Conservation (phyloP, 1,140 invertebrate genomes). For the Panagrolaimus sp. region DNA sequence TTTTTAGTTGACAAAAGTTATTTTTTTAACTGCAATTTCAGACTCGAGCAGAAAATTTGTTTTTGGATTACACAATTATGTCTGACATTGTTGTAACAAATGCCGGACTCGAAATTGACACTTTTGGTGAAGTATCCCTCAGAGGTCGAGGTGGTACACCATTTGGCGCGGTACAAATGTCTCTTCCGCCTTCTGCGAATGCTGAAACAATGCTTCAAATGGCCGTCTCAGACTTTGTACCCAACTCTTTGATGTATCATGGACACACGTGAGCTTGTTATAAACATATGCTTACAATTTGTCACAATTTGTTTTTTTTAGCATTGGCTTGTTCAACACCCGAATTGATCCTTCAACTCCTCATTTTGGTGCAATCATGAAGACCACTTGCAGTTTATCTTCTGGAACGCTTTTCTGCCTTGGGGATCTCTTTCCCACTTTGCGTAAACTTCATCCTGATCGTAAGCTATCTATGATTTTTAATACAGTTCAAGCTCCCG, state of each 20-base stretch:
- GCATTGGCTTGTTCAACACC: conserved; percentile 57
- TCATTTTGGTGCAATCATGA: conserved; percentile 58
- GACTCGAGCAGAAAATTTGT: conserved; percentile 46
- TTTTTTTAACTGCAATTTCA: conserved; percentile 19
- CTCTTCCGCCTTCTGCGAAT: conserved; percentile 38
- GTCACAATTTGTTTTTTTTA: conserved; percentile 25
- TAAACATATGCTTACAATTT: neutral
- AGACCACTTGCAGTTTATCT: conserved; percentile 47
- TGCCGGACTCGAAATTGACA: conserved; percentile 51
- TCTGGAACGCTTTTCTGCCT: conserved; percentile 53
- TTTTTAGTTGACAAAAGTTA: neutral
- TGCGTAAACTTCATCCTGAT: conserved; percentile 43
- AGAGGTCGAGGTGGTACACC: conserved; percentile 45
- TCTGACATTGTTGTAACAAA: conserved; percentile 32
- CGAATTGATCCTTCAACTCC: conserved; percentile 53
- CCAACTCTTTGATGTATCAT: conserved; percentile 56
- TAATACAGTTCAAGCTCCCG: conserved; percentile 45
- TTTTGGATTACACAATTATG: conserved; percentile 53
- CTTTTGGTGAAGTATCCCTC: conserved; percentile 47
- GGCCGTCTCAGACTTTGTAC: conserved; percentile 55
- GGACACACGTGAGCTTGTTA: conserved; percentile 45
- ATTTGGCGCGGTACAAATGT: conserved; percentile 42
- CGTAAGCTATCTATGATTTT: conserved; percentile 38
- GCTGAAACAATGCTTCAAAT: conserved; percentile 57
- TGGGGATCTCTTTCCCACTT: conserved; percentile 56